phyloP scores from a whole-genome alignment of 2,113 vertebrate genomes.

The Sinocyclocheilus grahami region DNA sequence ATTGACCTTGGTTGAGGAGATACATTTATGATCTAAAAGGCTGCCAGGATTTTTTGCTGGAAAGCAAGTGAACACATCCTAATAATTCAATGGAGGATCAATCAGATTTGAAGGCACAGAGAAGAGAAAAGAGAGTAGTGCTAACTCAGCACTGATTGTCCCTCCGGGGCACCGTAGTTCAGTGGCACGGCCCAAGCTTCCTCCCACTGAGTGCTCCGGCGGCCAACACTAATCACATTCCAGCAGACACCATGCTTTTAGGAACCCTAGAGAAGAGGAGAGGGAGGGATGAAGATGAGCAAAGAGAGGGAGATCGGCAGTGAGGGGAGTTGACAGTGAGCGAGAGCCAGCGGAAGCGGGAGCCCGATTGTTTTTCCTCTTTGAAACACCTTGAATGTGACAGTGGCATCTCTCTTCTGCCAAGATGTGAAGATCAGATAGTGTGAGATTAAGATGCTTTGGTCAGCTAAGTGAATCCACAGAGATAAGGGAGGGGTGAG shows the following conservation, averaged over 20 bases:
- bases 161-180: slow-evolving; percentile 78
- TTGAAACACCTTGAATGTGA: slow-evolving; percentile 99
- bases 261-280: slow-evolving; percentile 78
- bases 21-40: slow-evolving; percentile 79
- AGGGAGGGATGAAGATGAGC: slow-evolving; percentile 59
- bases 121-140: slow-evolving; percentile 72
- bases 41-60: slow-evolving; percentile 64
- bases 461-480: slow-evolving; percentile 97
- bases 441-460: slow-evolving; percentile 94
- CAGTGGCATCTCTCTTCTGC: slow-evolving; percentile 91
- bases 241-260: slow-evolving; percentile 85
- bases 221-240: slow-evolving; percentile 98
- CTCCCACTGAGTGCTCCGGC: slow-evolving; percentile 81
- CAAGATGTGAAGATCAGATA: slow-evolving; percentile 93
- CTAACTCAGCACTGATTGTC: slow-evolving; percentile 78
- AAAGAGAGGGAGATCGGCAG: slow-evolving; percentile 48
- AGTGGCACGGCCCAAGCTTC: slow-evolving; percentile 67
- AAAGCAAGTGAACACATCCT: slow-evolving; percentile 63
- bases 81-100: slow-evolving; percentile 83
- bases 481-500: slow-evolving; percentile 81
- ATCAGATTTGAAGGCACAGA: slow-evolving; percentile 79
- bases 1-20: slow-evolving; percentile 77
- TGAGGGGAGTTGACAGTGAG: neutral
- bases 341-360: slow-evolving; percentile 52
- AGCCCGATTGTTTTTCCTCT: slow-evolving; percentile 92